Base-by-base conservation (phyloP, 1,140 invertebrate genomes). In the Augochlora pura region DNA sequence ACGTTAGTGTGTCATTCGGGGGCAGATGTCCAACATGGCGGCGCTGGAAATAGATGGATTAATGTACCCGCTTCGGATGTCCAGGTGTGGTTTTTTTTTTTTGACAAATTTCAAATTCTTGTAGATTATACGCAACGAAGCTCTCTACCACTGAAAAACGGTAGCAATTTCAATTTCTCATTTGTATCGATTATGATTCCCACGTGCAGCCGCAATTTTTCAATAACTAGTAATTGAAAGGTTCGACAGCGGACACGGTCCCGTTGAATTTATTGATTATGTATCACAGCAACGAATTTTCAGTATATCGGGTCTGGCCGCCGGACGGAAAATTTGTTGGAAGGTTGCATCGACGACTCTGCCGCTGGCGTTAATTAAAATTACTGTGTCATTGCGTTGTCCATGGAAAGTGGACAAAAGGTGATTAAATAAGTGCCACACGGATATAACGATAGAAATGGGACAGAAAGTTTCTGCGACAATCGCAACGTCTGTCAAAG, bases 341-440 rank as follows among this genome's bases (percentile, higher is more conserved):
- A 46, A 76, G 54, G 54, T 60, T 60, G 27, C n/a, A 57, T 39
- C 12, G 14, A 4, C 7, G 54, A 21, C 5, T 57, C 6, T 25
- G 4, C 1, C 16, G 57, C 46, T 59, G 57, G 4, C 18, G 52
- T 68, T 68, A 60, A 68, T 76, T 68, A 76, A 76, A 76, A 76
- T 60, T 67, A 59, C 64, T 27, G 59, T 32, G n/a, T 14, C 32
- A 46, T 39, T 64, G 21, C n/a, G 32, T 66, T 23, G 14, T 12
- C n/a, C 25, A 21, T 42, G 18, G n/a, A 64, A 54, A 32, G 10
- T 52, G 23, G 8, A 21, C 2, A 18, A 59, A 38, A n/a, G n/a
- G 10, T 46, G 39, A 27, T 27, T 2, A n/a, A 60, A 68, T 68
- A 46, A 66, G 25, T 49, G 14, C 49, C 0, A 42, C 49, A n/a